Percentiles rank a stretch among this genome's conserved stretches.
phyloP scores from a whole-genome alignment of 2,888 invertebrate species.

The Clistopyga incitator region DNA sequence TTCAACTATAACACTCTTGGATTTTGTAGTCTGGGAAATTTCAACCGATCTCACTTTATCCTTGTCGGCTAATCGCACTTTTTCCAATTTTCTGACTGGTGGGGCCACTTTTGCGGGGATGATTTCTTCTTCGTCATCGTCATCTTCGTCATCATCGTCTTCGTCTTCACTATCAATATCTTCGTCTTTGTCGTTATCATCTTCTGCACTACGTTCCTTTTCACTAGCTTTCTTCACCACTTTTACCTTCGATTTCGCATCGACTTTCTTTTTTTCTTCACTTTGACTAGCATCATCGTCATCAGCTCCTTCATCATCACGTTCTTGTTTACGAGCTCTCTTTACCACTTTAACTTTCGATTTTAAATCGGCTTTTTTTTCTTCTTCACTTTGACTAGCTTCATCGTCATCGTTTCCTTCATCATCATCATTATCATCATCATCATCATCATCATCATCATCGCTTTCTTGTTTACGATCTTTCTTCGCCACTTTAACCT shows the following conservation, averaged over 20 bases:
- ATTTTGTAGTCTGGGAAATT: constrained; percentile 11
- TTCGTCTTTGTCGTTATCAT: constrained; percentile 38
- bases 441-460: constrained; percentile 37
- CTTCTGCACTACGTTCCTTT: constrained; percentile 28
- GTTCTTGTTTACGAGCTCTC: constrained; percentile 24
- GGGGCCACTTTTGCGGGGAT: constrained; percentile 37
- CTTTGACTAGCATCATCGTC: constrained; percentile 13
- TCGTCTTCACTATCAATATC: constrained; percentile 39
- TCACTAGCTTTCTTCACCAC: constrained; percentile 17
- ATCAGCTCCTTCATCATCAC: constrained; percentile 40
- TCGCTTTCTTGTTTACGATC: constrained; percentile 38
- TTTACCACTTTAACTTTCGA: constrained; percentile 39
- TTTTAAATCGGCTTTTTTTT: constrained; percentile 29
- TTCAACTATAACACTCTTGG: constrained; percentile 8
- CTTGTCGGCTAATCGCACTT: constrained; percentile 78
- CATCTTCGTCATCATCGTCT: constrained; percentile 48
- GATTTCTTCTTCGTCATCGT: constrained; percentile 48
- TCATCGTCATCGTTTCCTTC: constrained; percentile 58
- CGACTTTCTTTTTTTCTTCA: constrained; percentile 23
- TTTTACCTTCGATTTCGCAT: constrained; percentile 47
- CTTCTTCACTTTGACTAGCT: not conserved
- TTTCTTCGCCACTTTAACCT: constrained; percentile 27
- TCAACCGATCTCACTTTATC: constrained; percentile 72
- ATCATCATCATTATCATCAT: no score
- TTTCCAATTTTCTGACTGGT: constrained; percentile 75